phyloP scores from a whole-genome alignment of 2,888 invertebrate genomes.

The Nasonia oneida region DNA sequence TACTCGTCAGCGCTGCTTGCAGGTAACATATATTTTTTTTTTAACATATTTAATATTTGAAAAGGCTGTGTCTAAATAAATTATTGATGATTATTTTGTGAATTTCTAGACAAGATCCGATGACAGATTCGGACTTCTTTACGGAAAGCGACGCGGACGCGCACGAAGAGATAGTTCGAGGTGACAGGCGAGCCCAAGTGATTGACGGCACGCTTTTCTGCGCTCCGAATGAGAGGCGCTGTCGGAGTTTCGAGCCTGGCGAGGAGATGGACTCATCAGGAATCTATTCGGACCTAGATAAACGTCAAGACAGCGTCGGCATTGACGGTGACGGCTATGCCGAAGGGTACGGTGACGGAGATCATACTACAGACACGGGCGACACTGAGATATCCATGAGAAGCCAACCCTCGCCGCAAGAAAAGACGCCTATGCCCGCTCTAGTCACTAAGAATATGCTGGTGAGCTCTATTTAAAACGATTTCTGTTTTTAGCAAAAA shows the following conservation, averaged over 20 bases:
- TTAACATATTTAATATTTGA: background rate
- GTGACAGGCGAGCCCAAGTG: conserved; percentile 87
- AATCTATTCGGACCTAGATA: conserved; percentile 92
- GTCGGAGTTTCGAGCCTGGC: conserved; percentile 77
- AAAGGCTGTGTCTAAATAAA: too few relatives aligned
- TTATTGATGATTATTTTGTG: background rate
- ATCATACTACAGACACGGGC: conserved; percentile 84
- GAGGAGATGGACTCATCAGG: conserved; percentile 96
- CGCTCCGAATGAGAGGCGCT: conserved; percentile 73
- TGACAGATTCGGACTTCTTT: conserved; percentile 95
- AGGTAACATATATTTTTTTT: conserved; percentile 29
- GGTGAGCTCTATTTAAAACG: conserved; percentile 24
- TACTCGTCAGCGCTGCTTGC: conserved; percentile 52
- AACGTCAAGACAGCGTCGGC: conserved; percentile 83
- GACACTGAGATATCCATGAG: conserved; percentile 82
- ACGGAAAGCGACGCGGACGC: conserved; percentile 95
- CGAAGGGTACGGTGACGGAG: conserved; percentile 72
- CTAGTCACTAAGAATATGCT: conserved; percentile 74
- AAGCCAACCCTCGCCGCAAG: conserved; percentile 77
- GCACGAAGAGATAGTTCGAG: conserved; percentile 87
- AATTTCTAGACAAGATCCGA: conserved; percentile 86
- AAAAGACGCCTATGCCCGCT: conserved; percentile 66
- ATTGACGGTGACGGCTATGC: conserved; percentile 77
- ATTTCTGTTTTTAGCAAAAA: background rate
- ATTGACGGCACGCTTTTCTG: conserved; percentile 95